These are phyloP conservation scores for Amblyornis subalaris DNA, from an alignment of 2,113 vertebrate species.

Conservation along the genomic window DNA sequence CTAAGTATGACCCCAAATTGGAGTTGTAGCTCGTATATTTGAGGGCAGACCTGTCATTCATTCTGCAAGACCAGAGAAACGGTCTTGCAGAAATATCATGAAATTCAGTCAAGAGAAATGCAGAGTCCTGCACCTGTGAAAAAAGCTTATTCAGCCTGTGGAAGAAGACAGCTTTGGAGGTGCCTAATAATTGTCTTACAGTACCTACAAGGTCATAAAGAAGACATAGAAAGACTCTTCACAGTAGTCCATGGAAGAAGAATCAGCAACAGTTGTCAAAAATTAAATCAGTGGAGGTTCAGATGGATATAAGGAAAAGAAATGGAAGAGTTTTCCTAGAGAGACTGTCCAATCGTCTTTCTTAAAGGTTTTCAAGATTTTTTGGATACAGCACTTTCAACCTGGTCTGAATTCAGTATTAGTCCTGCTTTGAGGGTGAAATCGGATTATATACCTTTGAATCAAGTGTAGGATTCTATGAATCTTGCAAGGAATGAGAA, in stretches of 20 bases:
- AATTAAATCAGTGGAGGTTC: background rate
- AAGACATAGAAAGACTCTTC: background rate
- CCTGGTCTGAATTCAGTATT: background rate
- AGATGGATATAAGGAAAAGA: background rate
- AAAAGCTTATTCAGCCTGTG: background rate
- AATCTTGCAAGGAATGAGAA: background rate
- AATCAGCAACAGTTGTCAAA: background rate
- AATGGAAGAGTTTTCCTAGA: background rate
- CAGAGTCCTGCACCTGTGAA: background rate
- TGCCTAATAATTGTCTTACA: background rate
- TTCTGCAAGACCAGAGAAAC: background rate
- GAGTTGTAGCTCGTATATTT: background rate
- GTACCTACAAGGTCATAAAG: background rate
- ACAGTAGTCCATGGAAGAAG: background rate
- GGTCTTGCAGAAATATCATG: background rate
- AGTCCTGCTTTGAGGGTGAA: background rate
- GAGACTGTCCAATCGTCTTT: background rate
- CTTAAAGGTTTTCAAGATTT: background rate
- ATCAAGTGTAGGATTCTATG: background rate
- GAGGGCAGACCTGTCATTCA: background rate
- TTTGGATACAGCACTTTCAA: background rate
- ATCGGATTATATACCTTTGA: background rate
- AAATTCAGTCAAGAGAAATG: background rate
- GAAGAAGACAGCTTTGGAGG: background rate
- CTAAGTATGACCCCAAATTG: background rate